A percentile compares a stretch with the other conserved stretches of the same genome.
Evolutionary conservation across 2,113 vertebrate genomes (phyloP).

Genomic region (Ia io): DNA sequence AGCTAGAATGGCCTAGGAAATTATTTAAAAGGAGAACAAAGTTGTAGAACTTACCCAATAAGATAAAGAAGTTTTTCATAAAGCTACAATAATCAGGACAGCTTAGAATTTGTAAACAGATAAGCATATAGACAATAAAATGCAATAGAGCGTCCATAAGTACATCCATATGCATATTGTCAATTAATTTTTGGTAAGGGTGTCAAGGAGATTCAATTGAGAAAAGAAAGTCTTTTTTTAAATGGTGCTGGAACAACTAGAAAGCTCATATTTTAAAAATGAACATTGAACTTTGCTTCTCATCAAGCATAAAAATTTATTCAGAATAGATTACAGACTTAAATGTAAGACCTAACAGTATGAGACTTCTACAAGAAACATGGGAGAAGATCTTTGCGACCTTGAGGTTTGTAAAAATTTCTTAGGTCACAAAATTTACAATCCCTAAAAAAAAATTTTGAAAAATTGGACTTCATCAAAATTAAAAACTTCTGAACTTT

Average conservation of each 20-base stretch:
- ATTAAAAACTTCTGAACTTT: constrained; percentile 14
- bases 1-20: neutral
- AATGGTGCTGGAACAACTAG: neutral
- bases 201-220: neutral
- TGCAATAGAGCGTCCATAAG: neutral
- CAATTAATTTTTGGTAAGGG: neutral
- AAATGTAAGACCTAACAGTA: neutral
- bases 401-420: neutral
- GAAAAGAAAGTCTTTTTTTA: neutral
- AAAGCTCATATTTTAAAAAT: neutral
- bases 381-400: neutral
- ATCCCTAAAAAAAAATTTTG: neutral
- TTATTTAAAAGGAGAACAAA: constrained; percentile 7
- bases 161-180: neutral
- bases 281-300: neutral
- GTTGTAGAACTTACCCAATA: neutral
- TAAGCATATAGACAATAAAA: neutral
- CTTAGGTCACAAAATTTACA: neutral
- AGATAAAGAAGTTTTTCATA: neutral
- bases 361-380: neutral
- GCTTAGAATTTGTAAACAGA: neutral
- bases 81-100: neutral
- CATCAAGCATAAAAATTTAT: neutral
- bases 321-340: neutral
- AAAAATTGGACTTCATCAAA: neutral